Conservation (phyloP, 2,888 invertebrate species). For the Drosophila neutralis region DNA sequence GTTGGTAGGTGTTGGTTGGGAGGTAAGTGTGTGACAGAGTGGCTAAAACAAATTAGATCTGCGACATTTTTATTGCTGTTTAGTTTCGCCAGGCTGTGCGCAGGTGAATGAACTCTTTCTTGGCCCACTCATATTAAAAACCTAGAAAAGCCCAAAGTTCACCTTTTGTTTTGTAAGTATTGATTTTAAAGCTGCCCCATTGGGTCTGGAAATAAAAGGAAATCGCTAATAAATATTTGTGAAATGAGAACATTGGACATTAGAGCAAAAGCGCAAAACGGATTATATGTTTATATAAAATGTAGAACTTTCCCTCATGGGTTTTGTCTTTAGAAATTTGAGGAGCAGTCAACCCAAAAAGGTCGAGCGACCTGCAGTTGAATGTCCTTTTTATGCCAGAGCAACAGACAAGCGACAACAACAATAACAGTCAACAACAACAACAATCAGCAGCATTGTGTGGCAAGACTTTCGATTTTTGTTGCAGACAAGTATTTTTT, state of each 20-base stretch:
- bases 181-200: conserved; percentile 19
- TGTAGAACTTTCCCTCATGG: neutral
- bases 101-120: conserved; percentile 62
- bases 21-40: conserved; percentile 29
- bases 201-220: conserved; percentile 10
- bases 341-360: conserved; percentile 29
- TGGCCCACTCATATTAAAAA: neutral
- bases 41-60: conserved; percentile 69
- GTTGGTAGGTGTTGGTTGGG: neutral
- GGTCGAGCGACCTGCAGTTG: conserved; percentile 61
- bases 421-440: conserved; percentile 9
- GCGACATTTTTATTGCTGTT: conserved; percentile 75
- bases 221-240: conserved; percentile 8
- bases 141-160: neutral
- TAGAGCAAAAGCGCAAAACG: neutral
- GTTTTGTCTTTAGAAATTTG: conserved; percentile 30
- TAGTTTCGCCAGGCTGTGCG: conserved; percentile 25
- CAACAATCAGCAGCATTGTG: conserved; percentile 23
- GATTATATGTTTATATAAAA: conserved; percentile 1
- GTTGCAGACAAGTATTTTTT: conserved; percentile 5
- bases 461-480: conserved; percentile 56
- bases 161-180: conserved; percentile 6
- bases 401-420: conserved; percentile 45
- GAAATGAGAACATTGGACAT: neutral
- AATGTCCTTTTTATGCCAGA: conserved; percentile 69